A percentile compares a stretch with the other conserved stretches of the same genome.
Conservation (phyloP, 2,888 invertebrate species). For the Lepidonotus clava region DNA sequence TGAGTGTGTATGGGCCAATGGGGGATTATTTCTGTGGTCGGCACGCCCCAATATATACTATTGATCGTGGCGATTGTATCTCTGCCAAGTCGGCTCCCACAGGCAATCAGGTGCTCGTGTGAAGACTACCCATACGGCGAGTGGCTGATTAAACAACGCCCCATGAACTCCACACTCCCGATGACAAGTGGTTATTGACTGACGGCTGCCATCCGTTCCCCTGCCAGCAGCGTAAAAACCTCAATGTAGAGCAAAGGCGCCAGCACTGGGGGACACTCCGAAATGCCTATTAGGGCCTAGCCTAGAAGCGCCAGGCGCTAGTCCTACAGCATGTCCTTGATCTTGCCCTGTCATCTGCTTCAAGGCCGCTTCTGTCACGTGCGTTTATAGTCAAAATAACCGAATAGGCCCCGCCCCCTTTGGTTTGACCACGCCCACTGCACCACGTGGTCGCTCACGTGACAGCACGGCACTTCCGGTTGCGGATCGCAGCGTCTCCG, state of each 20-base stretch:
- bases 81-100: conserved; percentile 2
- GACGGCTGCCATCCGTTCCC: not conserved
- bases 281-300: not conserved
- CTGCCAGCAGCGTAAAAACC: not conserved
- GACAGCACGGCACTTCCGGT: conserved; percentile 8
- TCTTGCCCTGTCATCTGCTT: not conserved
- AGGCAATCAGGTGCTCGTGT: conserved; percentile 16
- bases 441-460: conserved; percentile 33
- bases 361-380: not conserved
- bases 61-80: conserved; percentile 15
- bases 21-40: not conserved
- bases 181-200: not conserved
- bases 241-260: too few species aligned
- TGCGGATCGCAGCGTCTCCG: not conserved
- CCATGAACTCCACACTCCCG: not conserved
- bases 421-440: not conserved
- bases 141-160: conserved; percentile 19
- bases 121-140: not conserved
- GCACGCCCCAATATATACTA: not conserved
- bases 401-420: conserved; percentile 6
- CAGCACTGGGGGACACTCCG: too few species aligned
- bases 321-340: not conserved
- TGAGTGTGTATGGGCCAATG: not conserved
- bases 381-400: not conserved
- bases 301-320: not conserved